Percentiles rank a stretch among this genome's conserved stretches.
phyloP scores from a whole-genome alignment of 2,888 invertebrate genomes.

The Lathronympha strigana region DNA sequence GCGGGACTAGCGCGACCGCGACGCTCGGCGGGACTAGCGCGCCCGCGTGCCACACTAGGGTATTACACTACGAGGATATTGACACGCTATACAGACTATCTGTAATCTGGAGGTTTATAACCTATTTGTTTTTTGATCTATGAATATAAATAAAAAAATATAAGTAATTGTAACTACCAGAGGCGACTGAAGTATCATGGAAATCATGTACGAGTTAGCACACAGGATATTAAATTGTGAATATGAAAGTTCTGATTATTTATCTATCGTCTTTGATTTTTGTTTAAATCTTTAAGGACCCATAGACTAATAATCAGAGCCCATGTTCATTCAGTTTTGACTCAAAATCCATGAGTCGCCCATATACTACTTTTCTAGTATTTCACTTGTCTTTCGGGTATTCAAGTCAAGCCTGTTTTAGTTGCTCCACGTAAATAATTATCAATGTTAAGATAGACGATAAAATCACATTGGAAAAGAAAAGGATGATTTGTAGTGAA shows the following conservation, averaged over 20 bases:
- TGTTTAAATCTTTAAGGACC: no score
- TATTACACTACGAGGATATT: background rate
- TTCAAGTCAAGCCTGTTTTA: background rate
- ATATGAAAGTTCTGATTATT: no score
- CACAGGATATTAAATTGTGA: no score
- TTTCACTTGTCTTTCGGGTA: background rate
- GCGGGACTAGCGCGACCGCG: slow-evolving; percentile 61
- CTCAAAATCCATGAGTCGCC: no score
- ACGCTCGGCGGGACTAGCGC: no score
- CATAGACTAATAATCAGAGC: no score
- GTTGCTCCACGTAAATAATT: slow-evolving; percentile 6
- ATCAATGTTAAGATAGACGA: slow-evolving; percentile 12
- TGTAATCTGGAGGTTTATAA: slow-evolving; percentile 5
- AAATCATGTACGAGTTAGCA: background rate
- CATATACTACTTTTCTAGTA: no score
- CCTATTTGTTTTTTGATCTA: background rate
- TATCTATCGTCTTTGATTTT: no score
- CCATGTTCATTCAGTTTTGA: no score
- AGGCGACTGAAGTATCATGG: background rate
- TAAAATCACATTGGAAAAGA: slow-evolving; percentile 25
- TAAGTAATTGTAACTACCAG: slow-evolving; percentile 1
- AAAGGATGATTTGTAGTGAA: background rate
- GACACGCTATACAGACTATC: slow-evolving; percentile 17
- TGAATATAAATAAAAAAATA: background rate
- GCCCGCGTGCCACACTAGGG: no score